A percentile compares a stretch with the other conserved stretches of the same genome.
Evolutionary conservation across 1,140 invertebrate genomes (phyloP).

Genomic region (Nylanderia fulva): DNA sequence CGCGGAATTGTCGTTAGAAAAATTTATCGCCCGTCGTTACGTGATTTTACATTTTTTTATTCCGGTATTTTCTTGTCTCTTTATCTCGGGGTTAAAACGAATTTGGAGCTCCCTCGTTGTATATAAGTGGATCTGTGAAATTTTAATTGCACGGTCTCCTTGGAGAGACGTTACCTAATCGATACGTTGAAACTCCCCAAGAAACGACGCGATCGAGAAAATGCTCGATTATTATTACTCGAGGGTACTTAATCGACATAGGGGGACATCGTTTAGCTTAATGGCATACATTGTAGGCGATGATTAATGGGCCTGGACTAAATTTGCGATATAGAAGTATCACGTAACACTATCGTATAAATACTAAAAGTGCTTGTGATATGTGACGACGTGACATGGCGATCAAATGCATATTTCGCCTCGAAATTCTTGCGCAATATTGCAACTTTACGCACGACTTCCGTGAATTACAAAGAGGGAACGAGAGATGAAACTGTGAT

Average conservation of each 20-base stretch:
- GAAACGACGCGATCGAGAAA: not conserved
- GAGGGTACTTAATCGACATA: conserved; percentile 23
- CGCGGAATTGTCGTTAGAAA: conserved; percentile 33
- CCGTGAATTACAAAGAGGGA: not conserved
- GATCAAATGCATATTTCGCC: not conserved
- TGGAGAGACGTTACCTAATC: not conserved
- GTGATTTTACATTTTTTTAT: conserved; percentile 57
- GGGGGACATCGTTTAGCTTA: conserved; percentile 35
- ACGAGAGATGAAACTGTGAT: not conserved
- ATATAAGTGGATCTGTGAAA: not conserved
- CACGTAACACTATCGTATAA: too few relatives aligned
- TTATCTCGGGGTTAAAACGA: not conserved
- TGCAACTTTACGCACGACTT: not conserved
- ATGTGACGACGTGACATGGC: not conserved
- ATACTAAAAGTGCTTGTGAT: not conserved
- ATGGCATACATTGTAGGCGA: not conserved
- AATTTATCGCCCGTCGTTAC: not conserved
- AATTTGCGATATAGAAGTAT: conserved; percentile 24
- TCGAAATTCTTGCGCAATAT: conserved; percentile 22
- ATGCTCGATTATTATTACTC: conserved; percentile 38
- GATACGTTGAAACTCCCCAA: not conserved
- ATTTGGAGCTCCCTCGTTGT: not conserved
- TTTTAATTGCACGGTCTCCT: conserved; percentile 11
- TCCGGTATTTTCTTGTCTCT: not conserved
- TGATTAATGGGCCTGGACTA: conserved; percentile 43